Evolutionary conservation across 1,140 invertebrate genomes (phyloP), one percentile per base, ranked within the genome.

Genomic region (Vanessa atalanta): DNA sequence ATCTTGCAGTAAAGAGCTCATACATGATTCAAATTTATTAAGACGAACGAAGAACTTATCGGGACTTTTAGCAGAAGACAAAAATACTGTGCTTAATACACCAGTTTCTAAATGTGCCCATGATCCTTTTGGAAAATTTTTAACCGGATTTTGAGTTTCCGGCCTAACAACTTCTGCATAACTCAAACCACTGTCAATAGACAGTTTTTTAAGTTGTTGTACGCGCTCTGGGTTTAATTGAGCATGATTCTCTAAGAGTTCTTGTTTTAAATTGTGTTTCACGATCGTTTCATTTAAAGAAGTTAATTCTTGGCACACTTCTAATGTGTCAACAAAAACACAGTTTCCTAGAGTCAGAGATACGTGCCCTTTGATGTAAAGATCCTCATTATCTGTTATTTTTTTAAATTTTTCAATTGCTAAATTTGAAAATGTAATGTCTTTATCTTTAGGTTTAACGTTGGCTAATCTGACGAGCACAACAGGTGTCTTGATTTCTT

Each of bases 71-170:
- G 83, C 85, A 16, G 76, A 83, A 20, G 83, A 72, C n/a, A 92
- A 88, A 68, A 83, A 88, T 6, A 93, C 85, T n/a, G 74, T 43
- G 7, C 76, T 73, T 23, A 86, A 67, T 70, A 81, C 73, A 13
- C 86, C 83, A 11, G 65, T 76, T n/a, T 88, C 86, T 47, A 93
- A 78, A 84, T 90, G 82, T 0, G 92, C 90, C 93, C 93, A 93
- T 14, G 77, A 80, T 9, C 77, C 74, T 77, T 83, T 79, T 4
- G 79, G 70, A 14, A 65, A 13, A 23, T 75, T 61, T 83, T 86
- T 51, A 71, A 53, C 26, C 53, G 57, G 53, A 57, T 66, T 26
- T 12, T 72, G 63, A 26, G 65, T 37, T 48, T 73, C 47, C 47
- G 15, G 4, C 9, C 65, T 37, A 66, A 68, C 31, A 50, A 72